phyloP scores from a whole-genome alignment of 2,888 invertebrate species.

The Tachina fera region DNA sequence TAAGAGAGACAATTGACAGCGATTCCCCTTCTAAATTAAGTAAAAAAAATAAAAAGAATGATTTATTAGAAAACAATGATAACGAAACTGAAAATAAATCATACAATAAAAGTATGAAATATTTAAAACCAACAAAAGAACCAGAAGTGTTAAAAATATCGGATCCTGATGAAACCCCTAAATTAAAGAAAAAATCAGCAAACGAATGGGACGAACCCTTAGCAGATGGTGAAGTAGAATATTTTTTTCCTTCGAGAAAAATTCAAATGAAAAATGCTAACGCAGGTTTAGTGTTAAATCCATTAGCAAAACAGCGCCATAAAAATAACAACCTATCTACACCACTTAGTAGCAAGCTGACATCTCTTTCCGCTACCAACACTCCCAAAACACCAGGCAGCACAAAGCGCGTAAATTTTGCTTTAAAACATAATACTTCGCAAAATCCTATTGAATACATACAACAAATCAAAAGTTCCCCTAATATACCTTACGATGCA shows the following conservation, averaged over 20 bases:
- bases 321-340: slow-evolving; percentile 70
- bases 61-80: not conserved
- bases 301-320: slow-evolving; percentile 65
- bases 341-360: slow-evolving; percentile 65
- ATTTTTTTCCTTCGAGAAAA: slow-evolving; percentile 80
- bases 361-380: slow-evolving; percentile 39
- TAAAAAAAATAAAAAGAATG: slow-evolving; percentile 28
- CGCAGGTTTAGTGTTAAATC: slow-evolving; percentile 74
- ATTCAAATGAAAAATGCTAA: slow-evolving; percentile 78
- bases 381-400: slow-evolving; percentile 68
- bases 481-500: slow-evolving; percentile 90
- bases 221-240: slow-evolving; percentile 82
- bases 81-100: not conserved
- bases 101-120: not conserved
- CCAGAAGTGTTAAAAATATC: slow-evolving; percentile 57
- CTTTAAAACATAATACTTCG: slow-evolving; percentile 87
- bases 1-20: not conserved
- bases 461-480: slow-evolving; percentile 87
- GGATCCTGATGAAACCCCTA: slow-evolving; percentile 25
- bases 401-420: slow-evolving; percentile 89
- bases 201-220: slow-evolving; percentile 83
- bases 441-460: slow-evolving; percentile 90
- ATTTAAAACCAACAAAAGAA: slow-evolving; percentile 50
- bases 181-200: slow-evolving; percentile 38
- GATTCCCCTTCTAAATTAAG: not conserved